phyloP scores from a whole-genome alignment of 2,797 vertebrate genomes.

The Jordanella pulchra region DNA sequence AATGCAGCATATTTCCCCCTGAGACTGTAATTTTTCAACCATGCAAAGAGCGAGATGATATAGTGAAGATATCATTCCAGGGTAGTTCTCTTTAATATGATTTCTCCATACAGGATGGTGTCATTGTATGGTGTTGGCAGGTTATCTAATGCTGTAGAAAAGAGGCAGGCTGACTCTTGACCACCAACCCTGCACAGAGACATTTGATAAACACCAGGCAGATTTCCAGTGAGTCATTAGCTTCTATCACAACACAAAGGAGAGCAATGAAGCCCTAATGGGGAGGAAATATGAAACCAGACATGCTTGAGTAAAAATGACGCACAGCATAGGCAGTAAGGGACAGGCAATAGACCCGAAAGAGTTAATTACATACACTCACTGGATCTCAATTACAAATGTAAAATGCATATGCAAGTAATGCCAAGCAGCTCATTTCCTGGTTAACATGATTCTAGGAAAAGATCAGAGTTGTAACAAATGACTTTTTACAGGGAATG shows the following conservation, averaged over 20 bases:
- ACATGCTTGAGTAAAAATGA: conserved; percentile 66
- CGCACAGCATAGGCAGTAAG: conserved; percentile 51
- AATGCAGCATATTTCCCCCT: conserved; percentile 47
- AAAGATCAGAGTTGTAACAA: conserved; percentile 54
- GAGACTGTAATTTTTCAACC: conserved; percentile 48
- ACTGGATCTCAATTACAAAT: conserved; percentile 52
- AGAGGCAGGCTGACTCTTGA: conserved; percentile 32
- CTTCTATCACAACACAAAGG: conserved; percentile 71
- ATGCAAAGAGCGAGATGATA: conserved; percentile 45
- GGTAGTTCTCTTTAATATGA: conserved; percentile 36
- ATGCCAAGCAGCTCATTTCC: conserved; percentile 53
- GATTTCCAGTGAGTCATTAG: conserved; percentile 76
- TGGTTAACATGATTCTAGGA: conserved; percentile 58
- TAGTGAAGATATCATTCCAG: conserved; percentile 38
- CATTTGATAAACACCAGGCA: conserved; percentile 72
- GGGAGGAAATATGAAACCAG: conserved; percentile 72
- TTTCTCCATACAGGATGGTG: conserved; percentile 36
- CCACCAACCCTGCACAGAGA: conserved; percentile 55
- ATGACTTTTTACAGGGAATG: conserved; percentile 40
- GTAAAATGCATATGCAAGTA: conserved; percentile 57
- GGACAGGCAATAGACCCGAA: conserved; percentile 50
- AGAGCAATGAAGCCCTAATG: conserved; percentile 62
- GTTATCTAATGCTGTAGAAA: conserved; percentile 40
- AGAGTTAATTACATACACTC: conserved; percentile 57
- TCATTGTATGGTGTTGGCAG: conserved; percentile 34